These are phyloP conservation scores for Diadema setosum DNA, from an alignment of 35 echinoderm and acorn worm genomes.

Conservation along the genomic window DNA sequence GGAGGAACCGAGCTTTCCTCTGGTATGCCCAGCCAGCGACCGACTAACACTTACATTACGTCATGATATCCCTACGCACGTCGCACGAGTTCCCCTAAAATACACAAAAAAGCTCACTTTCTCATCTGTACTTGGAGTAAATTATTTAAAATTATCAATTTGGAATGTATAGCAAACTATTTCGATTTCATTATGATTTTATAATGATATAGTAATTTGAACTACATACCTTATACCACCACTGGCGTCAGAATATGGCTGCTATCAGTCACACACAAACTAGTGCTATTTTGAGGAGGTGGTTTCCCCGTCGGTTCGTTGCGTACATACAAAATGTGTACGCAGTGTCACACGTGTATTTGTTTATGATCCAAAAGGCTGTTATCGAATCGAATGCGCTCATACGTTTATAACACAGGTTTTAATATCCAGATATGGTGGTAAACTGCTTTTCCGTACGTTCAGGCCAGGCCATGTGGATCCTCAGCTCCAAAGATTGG, in stretches of 20 bases:
- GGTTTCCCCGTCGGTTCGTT: constrained; percentile 19
- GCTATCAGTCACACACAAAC: neutral
- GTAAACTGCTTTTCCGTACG: neutral
- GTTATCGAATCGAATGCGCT: neutral
- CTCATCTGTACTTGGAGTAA: too few relatives aligned
- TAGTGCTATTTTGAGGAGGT: constrained; percentile 30
- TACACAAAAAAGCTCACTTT: too few relatives aligned
- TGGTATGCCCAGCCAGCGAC: constrained; percentile 12
- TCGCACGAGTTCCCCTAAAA: too few relatives aligned
- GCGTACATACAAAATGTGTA: constrained; percentile 1
- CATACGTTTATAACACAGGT: too few relatives aligned
- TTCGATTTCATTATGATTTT: too few relatives aligned
- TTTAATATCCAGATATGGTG: neutral
- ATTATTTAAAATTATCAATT: too few relatives aligned
- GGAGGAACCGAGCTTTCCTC: constrained; percentile 16
- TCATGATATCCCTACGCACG: neutral
- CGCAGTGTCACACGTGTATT: constrained; percentile 10
- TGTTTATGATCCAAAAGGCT: constrained; percentile 1
- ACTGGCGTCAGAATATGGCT: neutral
- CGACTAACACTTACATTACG: neutral
- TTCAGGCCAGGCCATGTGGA: neutral
- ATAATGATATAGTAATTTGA: too few relatives aligned
- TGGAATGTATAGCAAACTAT: too few relatives aligned
- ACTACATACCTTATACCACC: neutral
- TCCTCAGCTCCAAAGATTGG: neutral